phyloP scores from a whole-genome alignment of 2,797 vertebrate species.

The Bucorvus abyssinicus region DNA sequence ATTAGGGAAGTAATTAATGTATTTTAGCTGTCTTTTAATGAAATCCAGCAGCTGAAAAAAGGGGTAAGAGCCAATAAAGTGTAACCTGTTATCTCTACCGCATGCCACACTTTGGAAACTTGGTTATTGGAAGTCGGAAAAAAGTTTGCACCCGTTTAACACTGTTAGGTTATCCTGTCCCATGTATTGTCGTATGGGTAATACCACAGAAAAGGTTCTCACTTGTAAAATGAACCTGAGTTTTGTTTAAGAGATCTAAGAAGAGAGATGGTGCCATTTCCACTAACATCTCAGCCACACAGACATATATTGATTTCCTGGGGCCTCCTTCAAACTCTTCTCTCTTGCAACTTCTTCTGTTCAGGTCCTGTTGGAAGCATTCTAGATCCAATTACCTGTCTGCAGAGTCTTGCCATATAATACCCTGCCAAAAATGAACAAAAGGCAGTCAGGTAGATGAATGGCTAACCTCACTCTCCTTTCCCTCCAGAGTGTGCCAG shows the following conservation, averaged over 20 bases:
- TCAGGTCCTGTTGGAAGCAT: neutral
- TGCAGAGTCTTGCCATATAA: neutral
- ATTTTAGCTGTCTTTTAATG: constrained; percentile 50
- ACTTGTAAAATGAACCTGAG: neutral
- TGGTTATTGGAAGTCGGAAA: neutral
- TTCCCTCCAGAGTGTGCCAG: neutral
- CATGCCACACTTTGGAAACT: neutral
- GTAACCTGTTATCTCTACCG: neutral
- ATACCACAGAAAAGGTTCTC: neutral
- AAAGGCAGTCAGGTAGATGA: neutral
- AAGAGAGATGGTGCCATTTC: neutral
- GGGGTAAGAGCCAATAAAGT: neutral
- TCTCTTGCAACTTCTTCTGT: neutral
- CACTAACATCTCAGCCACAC: neutral
- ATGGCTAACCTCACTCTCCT: neutral
- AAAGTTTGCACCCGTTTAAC: neutral
- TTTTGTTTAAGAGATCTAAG: neutral
- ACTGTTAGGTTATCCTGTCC: neutral
- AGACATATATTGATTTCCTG: neutral
- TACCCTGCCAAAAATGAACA: neutral
- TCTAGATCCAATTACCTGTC: neutral
- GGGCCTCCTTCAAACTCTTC: neutral
- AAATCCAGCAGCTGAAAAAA: constrained; percentile 19
- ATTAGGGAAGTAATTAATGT: constrained; percentile 55
- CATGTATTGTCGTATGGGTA: rapidly evolving